A percentile compares a stretch with the other conserved stretches of the same genome.
phyloP scores from a whole-genome alignment of 1,140 invertebrate genomes.

The Apolygus lucorum region DNA sequence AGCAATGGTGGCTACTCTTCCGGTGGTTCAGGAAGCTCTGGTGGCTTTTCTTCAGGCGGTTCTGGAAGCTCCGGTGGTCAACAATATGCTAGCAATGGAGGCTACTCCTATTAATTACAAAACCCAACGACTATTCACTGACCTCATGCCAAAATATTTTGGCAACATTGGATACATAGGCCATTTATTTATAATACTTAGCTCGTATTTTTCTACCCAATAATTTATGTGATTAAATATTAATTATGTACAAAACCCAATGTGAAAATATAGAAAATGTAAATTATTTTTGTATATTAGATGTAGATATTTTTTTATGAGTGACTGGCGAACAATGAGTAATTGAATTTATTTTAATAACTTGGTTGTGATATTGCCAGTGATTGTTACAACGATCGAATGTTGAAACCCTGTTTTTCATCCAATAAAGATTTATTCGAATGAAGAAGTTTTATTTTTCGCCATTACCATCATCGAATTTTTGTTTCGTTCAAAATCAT shows the following conservation, averaged over 20 bases:
- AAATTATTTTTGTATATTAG: slow-evolving; percentile 12
- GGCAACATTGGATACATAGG: no score
- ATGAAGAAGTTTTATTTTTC: no score
- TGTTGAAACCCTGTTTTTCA: no score
- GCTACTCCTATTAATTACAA: slow-evolving; percentile 27
- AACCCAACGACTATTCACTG: neutral
- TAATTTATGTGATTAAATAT: slow-evolving; percentile 8
- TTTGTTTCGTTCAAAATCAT: no score
- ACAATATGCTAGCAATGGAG: slow-evolving; percentile 28
- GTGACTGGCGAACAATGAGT: no score
- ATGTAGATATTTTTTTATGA: slow-evolving; percentile 11
- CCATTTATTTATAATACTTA: slow-evolving; percentile 8
- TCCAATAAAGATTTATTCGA: no score
- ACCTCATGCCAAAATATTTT: neutral
- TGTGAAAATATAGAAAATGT: neutral
- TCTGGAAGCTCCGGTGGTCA: slow-evolving; percentile 12
- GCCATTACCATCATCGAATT: no score
- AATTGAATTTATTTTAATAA: no score
- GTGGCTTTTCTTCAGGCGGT: neutral
- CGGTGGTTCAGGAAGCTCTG: neutral
- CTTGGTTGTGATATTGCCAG: no score
- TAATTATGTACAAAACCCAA: no score
- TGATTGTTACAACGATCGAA: no score
- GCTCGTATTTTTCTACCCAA: neutral
- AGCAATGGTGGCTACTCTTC: slow-evolving; percentile 23